Evolutionary conservation across 2,113 vertebrate species (phyloP).

Genomic region (Caloenas nicobarica): DNA sequence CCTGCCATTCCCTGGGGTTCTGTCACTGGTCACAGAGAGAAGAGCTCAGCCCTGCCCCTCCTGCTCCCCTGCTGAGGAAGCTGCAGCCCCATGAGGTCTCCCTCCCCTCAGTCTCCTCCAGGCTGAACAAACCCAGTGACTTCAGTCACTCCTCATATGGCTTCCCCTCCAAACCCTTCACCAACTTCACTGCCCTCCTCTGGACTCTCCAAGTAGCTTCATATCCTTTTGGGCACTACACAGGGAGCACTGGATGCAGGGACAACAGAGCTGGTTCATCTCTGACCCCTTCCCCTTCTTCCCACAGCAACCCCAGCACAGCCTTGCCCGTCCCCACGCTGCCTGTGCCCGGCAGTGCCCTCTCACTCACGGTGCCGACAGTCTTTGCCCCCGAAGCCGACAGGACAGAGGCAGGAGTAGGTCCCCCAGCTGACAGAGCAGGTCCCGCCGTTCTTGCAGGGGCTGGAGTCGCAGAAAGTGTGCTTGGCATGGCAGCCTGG

Average conservation of each 20-base stretch:
- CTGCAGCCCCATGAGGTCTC: no score
- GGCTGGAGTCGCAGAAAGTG: conserved; percentile 89
- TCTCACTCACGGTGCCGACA: conserved; percentile 88
- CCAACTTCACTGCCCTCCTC: no score
- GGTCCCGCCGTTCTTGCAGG: conserved; percentile 91
- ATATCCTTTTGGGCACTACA: neutral
- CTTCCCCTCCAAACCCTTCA: no score
- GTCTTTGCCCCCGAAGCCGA: conserved; percentile 95
- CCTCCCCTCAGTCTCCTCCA: no score
- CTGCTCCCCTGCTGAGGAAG: no score
- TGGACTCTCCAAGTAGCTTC: no score
- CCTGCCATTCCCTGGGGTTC: no score
- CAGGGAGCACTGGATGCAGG: neutral
- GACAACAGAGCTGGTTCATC: neutral
- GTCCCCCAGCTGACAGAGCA: conserved; percentile 95
- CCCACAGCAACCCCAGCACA: neutral
- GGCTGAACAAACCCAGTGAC: no score
- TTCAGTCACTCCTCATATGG: no score
- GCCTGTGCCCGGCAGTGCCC: neutral
- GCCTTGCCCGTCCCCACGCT: neutral
- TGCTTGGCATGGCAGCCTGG: conserved; percentile 93
- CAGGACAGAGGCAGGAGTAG: conserved; percentile 91
- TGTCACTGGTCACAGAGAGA: no score
- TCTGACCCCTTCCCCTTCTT: neutral
- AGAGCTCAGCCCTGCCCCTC: no score